A percentile compares a stretch with the other conserved stretches of the same genome.
phyloP scores from a whole-genome alignment of 2,888 invertebrate species.

The Galerucella pusilla region DNA sequence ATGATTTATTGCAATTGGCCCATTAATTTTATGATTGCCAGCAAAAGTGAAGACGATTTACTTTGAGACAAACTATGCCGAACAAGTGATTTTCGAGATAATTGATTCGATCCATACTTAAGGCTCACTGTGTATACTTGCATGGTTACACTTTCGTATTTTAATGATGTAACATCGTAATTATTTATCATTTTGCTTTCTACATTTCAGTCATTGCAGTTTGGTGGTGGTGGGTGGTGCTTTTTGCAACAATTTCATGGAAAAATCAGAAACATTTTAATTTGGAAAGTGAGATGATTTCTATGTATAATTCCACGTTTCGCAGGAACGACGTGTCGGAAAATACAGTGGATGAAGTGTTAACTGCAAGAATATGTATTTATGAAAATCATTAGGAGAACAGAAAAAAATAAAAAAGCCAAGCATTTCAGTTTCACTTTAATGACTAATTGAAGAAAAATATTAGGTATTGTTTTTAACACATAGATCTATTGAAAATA shows the following conservation, averaged over 20 bases:
- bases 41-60: no score
- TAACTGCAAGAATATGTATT: conserved; percentile 7
- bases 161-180: not conserved
- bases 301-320: conserved; percentile 7
- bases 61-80: no score
- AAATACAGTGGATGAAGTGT: not conserved
- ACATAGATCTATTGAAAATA: no score
- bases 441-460: no score
- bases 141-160: not conserved
- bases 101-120: not conserved
- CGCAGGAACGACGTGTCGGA: not conserved
- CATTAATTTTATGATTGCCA: no score
- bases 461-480: no score
- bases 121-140: not conserved
- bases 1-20: no score
- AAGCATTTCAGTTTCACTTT: not conserved
- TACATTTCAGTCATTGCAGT: conserved; percentile 34
- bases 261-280: conserved; percentile 22
- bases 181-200: not conserved
- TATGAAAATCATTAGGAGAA: not conserved
- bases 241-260: conserved; percentile 34
- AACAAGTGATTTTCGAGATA: no score
- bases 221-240: conserved; percentile 43
- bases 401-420: not conserved
- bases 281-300: conserved; percentile 26